Conservation (phyloP, 2,888 invertebrate genomes). For the Macaria liturata region DNA sequence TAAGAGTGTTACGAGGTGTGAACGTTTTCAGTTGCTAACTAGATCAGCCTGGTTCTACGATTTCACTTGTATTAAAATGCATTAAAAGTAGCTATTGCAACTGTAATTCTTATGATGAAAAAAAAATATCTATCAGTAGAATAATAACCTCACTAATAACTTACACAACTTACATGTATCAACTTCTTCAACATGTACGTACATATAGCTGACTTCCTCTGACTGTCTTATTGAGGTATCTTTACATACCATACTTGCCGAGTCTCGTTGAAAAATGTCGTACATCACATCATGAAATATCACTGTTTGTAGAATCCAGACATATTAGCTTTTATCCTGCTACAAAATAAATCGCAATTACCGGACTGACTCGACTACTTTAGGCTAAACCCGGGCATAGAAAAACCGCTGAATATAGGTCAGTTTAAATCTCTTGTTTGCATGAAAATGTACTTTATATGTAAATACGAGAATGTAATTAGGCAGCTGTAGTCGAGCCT, state of each 20-base stretch:
- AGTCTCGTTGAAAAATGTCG: background rate
- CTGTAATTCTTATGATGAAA: no score
- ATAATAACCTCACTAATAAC: no score
- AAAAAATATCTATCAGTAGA: background rate
- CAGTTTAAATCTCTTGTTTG: slow-evolving; percentile 39
- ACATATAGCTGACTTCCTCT: no score
- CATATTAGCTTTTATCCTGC: no score
- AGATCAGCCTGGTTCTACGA: no score
- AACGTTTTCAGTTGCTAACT: no score
- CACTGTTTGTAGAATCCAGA: no score
- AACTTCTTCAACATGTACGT: no score
- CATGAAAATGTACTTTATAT: slow-evolving; percentile 44
- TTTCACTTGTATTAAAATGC: no score
- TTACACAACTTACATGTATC: no score
- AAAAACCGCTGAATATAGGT: slow-evolving; percentile 30
- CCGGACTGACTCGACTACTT: slow-evolving; percentile 15
- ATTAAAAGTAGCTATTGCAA: background rate
- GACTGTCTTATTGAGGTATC: slow-evolving; percentile 2
- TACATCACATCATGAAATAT: no score
- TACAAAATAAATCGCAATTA: slow-evolving; percentile 39
- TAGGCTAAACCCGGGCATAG: slow-evolving; percentile 20
- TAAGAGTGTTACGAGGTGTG: background rate
- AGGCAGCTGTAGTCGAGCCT: slow-evolving; percentile 31
- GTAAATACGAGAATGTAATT: slow-evolving; percentile 41
- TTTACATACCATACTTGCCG: background rate